These are phyloP conservation scores for Sebastes oblongus DNA, from an alignment of 2,797 vertebrate species.

Conservation along the genomic window DNA sequence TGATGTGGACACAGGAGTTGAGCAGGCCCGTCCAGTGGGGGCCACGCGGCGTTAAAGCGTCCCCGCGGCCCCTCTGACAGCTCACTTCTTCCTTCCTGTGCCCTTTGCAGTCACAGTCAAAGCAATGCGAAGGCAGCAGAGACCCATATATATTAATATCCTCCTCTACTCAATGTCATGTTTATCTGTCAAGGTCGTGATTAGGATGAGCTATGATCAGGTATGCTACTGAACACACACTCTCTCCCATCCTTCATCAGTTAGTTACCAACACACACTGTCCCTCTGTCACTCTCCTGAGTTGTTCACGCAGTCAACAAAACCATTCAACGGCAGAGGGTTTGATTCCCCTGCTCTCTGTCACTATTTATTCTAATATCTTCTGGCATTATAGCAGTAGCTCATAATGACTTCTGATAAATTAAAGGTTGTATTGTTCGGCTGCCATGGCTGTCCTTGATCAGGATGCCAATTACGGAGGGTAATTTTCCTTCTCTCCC, in stretches of 20 bases:
- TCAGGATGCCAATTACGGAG: conserved; percentile 94
- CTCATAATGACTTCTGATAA: conserved; percentile 84
- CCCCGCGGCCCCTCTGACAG: conserved; percentile 60
- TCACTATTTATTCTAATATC: conserved; percentile 82
- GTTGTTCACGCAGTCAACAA: conserved; percentile 69
- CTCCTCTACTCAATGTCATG: conserved; percentile 64
- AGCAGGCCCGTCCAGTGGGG: conserved; percentile 35
- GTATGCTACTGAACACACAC: conserved; percentile 45
- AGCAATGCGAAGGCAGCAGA: conserved; percentile 30
- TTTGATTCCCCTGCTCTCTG: conserved; percentile 75
- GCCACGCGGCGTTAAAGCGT: conserved; percentile 36
- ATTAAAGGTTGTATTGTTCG: conserved; percentile 86
- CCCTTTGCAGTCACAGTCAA: conserved; percentile 62
- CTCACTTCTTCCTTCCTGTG: conserved; percentile 54
- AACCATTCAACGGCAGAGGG: conserved; percentile 69
- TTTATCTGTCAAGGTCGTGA: conserved; percentile 77
- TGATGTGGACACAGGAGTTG: conserved; percentile 48
- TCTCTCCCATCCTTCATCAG: conserved; percentile 7
- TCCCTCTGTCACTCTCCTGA: conserved; percentile 38
- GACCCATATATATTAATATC: conserved; percentile 70
- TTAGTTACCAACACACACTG: background rate
- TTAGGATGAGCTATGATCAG: conserved; percentile 77
- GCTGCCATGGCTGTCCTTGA: conserved; percentile 87
- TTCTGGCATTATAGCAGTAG: conserved; percentile 73
- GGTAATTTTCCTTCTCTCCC: conserved; percentile 90